These are phyloP conservation scores for Cliona cf. orientalis DNA, from an alignment of 37 sponge, comb jelly and placozoan genomes.

Conservation along the genomic window DNA sequence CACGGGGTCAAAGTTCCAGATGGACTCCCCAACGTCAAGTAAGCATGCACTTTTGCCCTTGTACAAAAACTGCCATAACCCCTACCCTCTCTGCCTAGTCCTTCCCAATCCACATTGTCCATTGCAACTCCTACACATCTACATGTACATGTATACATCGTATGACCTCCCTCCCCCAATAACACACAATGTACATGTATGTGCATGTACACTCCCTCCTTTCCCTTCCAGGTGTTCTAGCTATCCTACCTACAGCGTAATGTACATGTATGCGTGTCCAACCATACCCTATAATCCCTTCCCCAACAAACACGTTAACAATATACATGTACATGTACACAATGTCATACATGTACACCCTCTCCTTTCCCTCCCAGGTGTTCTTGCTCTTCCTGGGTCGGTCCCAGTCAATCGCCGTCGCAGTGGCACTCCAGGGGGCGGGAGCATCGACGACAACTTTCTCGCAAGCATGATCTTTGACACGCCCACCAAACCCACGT, in stretches of 20 bases:
- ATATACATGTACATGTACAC: no score
- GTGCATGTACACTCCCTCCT: neutral
- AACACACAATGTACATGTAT: no score
- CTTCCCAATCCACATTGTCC: no score
- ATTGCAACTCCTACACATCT: no score
- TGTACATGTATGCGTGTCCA: no score
- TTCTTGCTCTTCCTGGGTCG: neutral
- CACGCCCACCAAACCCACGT: constrained; percentile 10
- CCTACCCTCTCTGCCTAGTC: no score
- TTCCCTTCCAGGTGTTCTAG: neutral
- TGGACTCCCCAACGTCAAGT: constrained; percentile 49
- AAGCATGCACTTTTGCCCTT: no score
- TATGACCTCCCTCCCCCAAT: neutral
- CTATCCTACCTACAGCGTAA: constrained; percentile 2
- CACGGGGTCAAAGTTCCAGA: constrained; percentile 25
- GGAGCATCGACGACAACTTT: constrained; percentile 50
- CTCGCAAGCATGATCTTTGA: constrained; percentile 59
- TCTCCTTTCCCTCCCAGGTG: neutral
- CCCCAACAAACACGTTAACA: neutral
- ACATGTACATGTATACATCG: neutral
- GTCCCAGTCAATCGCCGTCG: neutral
- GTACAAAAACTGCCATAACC: no score
- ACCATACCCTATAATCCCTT: neutral
- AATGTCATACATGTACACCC: no score
- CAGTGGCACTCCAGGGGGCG: constrained; percentile 26